Conservation (phyloP, 2,797 vertebrate species). For the Aselliscus stoliczkanus region DNA sequence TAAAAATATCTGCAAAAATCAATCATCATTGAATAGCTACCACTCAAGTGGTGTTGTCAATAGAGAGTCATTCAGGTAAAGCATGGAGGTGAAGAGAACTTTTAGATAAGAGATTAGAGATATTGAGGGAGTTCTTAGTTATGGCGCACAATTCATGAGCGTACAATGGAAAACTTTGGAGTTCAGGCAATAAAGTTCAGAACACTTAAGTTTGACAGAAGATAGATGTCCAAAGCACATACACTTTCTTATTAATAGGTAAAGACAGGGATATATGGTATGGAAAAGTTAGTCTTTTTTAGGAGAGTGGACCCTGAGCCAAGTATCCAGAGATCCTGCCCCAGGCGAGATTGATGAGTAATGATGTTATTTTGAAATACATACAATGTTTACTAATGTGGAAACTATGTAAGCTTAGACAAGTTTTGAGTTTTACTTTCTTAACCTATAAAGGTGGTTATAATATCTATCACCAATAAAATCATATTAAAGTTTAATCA, state of each 20-base stretch:
- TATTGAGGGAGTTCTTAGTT: not conserved
- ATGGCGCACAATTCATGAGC: not conserved
- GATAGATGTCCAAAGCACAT: not conserved
- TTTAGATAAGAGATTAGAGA: not conserved
- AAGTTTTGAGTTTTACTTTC: not conserved
- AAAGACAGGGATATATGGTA: not conserved
- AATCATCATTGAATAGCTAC: not conserved
- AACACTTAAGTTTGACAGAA: not conserved
- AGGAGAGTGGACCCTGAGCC: not conserved
- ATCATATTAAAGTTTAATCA: not conserved
- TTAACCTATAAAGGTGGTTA: not conserved
- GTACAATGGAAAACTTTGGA: not conserved
- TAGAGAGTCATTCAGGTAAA: not conserved
- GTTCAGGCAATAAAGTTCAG: not conserved
- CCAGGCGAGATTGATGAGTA: not conserved
- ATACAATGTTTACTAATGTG: not conserved
- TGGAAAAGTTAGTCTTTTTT: not conserved
- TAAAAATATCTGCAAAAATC: not conserved
- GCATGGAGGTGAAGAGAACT: not conserved
- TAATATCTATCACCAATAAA: not conserved
- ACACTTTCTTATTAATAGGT: not conserved
- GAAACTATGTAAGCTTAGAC: not conserved
- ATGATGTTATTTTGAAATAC: not conserved
- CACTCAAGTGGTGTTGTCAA: not conserved
- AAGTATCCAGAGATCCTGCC: not conserved